Evolutionary conservation across 2,797 vertebrate species (phyloP).

Genomic region (Aeoliscus strigatus): DNA sequence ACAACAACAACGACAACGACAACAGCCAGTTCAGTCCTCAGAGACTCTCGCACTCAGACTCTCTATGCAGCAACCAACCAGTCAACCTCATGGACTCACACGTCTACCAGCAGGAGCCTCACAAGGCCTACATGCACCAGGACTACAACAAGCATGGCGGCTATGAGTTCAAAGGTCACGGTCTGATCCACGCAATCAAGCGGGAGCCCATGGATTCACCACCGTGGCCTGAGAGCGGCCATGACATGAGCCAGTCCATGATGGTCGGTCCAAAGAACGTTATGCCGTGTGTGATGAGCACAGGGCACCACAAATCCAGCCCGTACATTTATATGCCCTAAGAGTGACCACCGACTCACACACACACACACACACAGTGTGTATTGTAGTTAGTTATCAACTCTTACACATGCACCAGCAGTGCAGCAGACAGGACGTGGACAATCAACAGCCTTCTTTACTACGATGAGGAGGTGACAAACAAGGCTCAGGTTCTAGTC

Average conservation of each 20-base stretch:
- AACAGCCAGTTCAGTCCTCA: constrained; percentile 67
- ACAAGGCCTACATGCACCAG: constrained; percentile 73
- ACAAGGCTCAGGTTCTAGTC: constrained; percentile 62
- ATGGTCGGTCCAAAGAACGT: constrained; percentile 68
- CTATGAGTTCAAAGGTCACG: constrained; percentile 80
- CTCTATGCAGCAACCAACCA: constrained; percentile 63
- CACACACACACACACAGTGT: constrained; percentile 16
- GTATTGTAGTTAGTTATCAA: constrained; percentile 30
- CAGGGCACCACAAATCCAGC: constrained; percentile 75
- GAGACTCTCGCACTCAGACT: constrained; percentile 74
- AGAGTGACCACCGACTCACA: constrained; percentile 15
- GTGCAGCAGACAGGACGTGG: constrained; percentile 41
- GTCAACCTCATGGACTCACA: constrained; percentile 72
- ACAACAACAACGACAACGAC: constrained; percentile 38
- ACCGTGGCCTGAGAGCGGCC: constrained; percentile 69
- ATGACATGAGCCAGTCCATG: constrained; percentile 64
- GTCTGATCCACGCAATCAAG: constrained; percentile 84
- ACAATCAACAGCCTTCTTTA: constrained; percentile 27
- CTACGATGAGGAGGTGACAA: constrained; percentile 41
- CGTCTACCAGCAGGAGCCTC: constrained; percentile 66
- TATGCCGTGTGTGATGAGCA: constrained; percentile 73
- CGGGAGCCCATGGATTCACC: constrained; percentile 88
- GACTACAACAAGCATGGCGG: constrained; percentile 69
- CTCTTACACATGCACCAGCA: constrained; percentile 47
- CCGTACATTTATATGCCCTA: constrained; percentile 76